Conservation (phyloP, 2,888 invertebrate genomes). For the Drosophila helvetica region DNA sequence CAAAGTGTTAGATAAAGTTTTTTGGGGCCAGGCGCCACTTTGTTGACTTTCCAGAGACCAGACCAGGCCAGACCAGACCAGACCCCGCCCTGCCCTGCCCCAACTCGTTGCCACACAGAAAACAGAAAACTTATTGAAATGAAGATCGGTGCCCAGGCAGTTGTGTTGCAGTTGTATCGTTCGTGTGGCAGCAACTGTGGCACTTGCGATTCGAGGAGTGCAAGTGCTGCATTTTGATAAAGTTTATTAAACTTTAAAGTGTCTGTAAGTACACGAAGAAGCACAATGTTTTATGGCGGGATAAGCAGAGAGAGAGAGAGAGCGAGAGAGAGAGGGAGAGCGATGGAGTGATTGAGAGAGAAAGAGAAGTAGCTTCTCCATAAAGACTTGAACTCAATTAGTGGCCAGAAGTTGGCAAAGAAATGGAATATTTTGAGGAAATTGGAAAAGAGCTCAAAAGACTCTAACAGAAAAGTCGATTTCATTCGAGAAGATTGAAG, state of each 20-base stretch:
- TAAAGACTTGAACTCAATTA: background rate
- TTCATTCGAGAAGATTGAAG: too few species aligned
- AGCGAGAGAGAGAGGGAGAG: too few species aligned
- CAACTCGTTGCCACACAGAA: background rate
- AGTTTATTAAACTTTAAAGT: constrained; percentile 44
- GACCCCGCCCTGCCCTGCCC: background rate
- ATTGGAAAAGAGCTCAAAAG: too few species aligned
- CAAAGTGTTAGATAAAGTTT: constrained; percentile 68
- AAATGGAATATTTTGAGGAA: background rate
- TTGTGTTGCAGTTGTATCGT: constrained; percentile 31
- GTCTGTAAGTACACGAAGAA: constrained; percentile 15
- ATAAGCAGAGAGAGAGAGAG: background rate
- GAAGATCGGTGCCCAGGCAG: constrained; percentile 28
- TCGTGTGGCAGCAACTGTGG: constrained; percentile 30
- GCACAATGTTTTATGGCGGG: background rate
- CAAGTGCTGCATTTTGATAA: constrained; percentile 34
- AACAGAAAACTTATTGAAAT: constrained; percentile 40
- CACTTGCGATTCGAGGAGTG: constrained; percentile 38
- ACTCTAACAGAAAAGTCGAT: too few species aligned
- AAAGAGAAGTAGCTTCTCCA: background rate
- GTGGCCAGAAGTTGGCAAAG: background rate
- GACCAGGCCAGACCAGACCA: constrained; percentile 10
- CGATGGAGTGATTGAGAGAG: too few species aligned
- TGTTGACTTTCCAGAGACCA: constrained; percentile 63
- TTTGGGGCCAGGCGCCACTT: constrained; percentile 50